Evolutionary conservation across 2,888 invertebrate genomes (phyloP).

Genomic region (Anthrax anthrax): DNA sequence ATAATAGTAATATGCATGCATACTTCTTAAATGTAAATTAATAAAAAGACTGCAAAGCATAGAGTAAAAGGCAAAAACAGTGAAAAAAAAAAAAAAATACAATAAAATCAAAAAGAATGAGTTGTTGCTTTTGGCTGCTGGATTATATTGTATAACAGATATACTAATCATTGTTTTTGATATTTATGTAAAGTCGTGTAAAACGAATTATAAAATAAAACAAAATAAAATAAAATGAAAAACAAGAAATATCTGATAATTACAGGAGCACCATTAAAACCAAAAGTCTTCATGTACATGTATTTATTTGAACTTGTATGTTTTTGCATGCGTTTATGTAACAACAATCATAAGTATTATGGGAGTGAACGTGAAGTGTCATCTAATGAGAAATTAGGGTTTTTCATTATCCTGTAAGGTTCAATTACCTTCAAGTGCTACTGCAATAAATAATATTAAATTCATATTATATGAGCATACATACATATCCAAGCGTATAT

Average conservation of each 20-base stretch:
- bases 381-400: slow-evolving; percentile 6
- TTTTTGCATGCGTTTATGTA: too few species aligned
- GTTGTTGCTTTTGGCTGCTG: slow-evolving; percentile 1
- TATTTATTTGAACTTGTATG: too few species aligned
- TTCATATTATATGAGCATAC: too few species aligned
- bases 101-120: background rate
- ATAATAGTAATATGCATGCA: too few species aligned
- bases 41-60: too few species aligned
- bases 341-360: background rate
- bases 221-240: too few species aligned
- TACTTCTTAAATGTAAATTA: too few species aligned
- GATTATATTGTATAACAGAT: background rate
- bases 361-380: background rate
- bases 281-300: background rate
- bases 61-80: too few species aligned
- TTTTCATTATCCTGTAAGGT: slow-evolving; percentile 2
- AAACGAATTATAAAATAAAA: too few species aligned
- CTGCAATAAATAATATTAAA: background rate
- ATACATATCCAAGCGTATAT: too few species aligned
- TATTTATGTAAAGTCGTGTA: background rate
- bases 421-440: background rate
- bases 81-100: too few species aligned
- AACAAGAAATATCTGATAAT: slow-evolving; percentile 4
- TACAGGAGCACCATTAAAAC: slow-evolving; percentile 3
- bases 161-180: slow-evolving; percentile 3